phyloP scores from a whole-genome alignment of 2,888 invertebrate species.

The Chirona hameri region DNA sequence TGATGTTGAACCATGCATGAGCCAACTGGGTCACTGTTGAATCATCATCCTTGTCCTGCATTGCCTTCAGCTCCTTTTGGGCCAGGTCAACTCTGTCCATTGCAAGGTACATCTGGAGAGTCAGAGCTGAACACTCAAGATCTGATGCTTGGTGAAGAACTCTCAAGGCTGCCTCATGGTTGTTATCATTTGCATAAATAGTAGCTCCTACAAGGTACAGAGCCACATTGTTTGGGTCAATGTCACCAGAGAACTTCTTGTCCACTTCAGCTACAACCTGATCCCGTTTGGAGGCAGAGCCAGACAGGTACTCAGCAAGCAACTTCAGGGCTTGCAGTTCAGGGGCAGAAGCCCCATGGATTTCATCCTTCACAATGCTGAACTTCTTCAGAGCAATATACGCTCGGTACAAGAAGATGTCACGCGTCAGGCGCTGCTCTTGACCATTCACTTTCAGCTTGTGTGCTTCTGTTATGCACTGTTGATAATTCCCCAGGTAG shows the following conservation, averaged over 20 bases:
- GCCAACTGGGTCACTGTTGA: constrained; percentile 92
- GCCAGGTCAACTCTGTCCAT: constrained; percentile 91
- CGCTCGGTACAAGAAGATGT: constrained; percentile 80
- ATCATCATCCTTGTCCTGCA: constrained; percentile 97
- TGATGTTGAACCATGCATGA: constrained; percentile 90
- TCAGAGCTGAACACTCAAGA: constrained; percentile 77
- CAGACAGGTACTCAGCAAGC: constrained; percentile 82
- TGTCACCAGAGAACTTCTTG: constrained; percentile 60
- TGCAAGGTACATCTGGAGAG: constrained; percentile 77
- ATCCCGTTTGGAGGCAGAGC: constrained; percentile 63
- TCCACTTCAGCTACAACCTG: constrained; percentile 69
- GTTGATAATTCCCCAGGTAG: constrained; percentile 93
- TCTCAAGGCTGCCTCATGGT: constrained; percentile 82
- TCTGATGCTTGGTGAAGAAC: constrained; percentile 79
- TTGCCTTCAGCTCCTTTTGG: constrained; percentile 78
- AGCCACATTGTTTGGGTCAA: constrained; percentile 52
- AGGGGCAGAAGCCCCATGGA: constrained; percentile 67
- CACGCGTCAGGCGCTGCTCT: constrained; percentile 66
- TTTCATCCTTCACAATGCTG: constrained; percentile 85
- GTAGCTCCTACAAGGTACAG: constrained; percentile 79
- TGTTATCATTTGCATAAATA: constrained; percentile 82
- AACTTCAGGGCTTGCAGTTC: constrained; percentile 77
- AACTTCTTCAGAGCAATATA: constrained; percentile 89
- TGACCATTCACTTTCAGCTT: constrained; percentile 74
- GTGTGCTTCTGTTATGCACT: constrained; percentile 90